These are phyloP conservation scores for Sardinella longiceps DNA, from an alignment of 2,797 vertebrate species.

Conservation along the genomic window DNA sequence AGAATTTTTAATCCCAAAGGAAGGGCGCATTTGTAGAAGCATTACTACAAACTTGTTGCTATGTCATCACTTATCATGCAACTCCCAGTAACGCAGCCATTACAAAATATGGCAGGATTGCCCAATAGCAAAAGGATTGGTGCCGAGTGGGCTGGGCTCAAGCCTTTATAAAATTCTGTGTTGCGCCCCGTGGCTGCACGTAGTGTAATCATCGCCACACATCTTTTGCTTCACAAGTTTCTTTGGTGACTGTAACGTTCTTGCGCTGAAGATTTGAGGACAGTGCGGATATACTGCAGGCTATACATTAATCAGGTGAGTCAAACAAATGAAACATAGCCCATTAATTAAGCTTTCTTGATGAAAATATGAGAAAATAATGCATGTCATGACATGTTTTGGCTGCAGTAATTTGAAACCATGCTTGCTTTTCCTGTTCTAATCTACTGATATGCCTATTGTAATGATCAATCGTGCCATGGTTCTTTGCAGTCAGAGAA, in stretches of 20 bases:
- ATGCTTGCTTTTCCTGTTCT: neutral
- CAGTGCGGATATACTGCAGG: slow-evolving; percentile 20
- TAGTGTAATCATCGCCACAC: slow-evolving; percentile 62
- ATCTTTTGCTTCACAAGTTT: neutral
- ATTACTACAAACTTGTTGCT: neutral
- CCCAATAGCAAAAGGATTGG: slow-evolving; percentile 65
- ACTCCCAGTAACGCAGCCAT: slow-evolving; percentile 57
- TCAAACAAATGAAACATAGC: neutral
- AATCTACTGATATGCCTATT: neutral
- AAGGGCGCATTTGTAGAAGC: neutral
- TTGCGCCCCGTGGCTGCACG: slow-evolving; percentile 67
- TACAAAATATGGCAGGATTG: slow-evolving; percentile 56
- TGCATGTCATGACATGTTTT: slow-evolving; percentile 4
- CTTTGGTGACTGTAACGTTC: too few species aligned
- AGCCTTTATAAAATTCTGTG: slow-evolving; percentile 71
- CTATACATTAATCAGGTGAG: neutral
- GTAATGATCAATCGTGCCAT: neutral
- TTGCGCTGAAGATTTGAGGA: neutral
- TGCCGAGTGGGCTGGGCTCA: slow-evolving; percentile 67
- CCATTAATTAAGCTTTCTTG: neutral
- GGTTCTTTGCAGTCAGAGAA: neutral
- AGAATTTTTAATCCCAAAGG: neutral
- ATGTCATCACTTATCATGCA: slow-evolving; percentile 51
- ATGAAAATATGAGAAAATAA: neutral
- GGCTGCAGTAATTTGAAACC: neutral